Evolutionary conservation across 2,113 vertebrate genomes (phyloP), one percentile per base, ranked within the genome.

Genomic region (Hippopotamus amphibius): DNA sequence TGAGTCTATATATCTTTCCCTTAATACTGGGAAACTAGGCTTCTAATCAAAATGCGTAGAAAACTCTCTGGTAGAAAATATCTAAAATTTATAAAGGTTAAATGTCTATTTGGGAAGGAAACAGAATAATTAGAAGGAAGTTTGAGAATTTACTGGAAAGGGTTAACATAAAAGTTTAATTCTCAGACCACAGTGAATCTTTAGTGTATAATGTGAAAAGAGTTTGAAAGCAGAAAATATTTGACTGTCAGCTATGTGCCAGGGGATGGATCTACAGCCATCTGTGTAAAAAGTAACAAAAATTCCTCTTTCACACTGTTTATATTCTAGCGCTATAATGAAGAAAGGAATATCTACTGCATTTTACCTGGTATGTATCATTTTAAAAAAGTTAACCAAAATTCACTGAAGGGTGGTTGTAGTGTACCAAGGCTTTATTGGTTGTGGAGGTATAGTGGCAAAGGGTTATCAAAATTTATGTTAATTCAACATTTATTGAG

Each of bases 1-100:
- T 28, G 22, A 59, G 16, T 50, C 74, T 61, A 30, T 46, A 16
- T 5, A 11, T 84, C 63, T 37, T 57, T 6, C 41, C n/a, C 50
- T 16, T 90, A 24, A 63, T 21, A 79, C 17, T 22, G 26, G 72
- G 66, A 95, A 50, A 59, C 26, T 50, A 68, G 28, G 16, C 22
- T 59, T 93, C 15, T 50, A 57, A 90, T 86, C 6, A 95, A 87
- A 80, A 72, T 13, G 53, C 7, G 68, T 13, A 68, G 26, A 86
- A 68, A 33, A 30, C 12, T 65, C 79, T 61, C 26, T 57, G 15
- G 19, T 15, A 46, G 48, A 89, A 95, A 93, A 66, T 15, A 28
- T 61, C 28, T 80, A 72, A 92, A 76, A 77, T 57, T 82, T 33
- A 92, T 33, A 85, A 24, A 50, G 26, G 4, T 28, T 46, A 97